phyloP scores from a whole-genome alignment of 2,113 vertebrate species.

The Ahaetulla prasina region DNA sequence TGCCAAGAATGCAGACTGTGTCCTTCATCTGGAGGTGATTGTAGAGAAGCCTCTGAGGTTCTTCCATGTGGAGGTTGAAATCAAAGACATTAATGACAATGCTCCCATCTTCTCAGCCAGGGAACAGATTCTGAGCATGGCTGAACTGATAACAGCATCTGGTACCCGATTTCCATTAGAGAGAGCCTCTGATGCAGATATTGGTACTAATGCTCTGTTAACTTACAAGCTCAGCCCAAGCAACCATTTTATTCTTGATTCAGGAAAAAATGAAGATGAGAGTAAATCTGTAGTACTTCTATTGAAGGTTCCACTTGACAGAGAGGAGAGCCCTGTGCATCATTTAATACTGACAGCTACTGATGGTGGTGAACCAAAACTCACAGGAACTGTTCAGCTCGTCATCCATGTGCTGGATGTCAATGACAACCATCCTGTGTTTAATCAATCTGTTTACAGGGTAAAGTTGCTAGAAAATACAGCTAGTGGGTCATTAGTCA shows the following conservation, averaged over 20 bases:
- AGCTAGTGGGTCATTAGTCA: not conserved
- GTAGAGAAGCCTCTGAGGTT: not conserved
- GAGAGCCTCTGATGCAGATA: not conserved
- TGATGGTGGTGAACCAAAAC: not conserved
- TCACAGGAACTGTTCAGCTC: not conserved
- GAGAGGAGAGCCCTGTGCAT: not conserved
- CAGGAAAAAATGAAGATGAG: not conserved
- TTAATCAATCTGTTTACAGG: not conserved
- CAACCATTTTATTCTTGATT: not conserved
- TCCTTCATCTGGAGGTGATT: not conserved
- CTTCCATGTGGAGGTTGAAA: not conserved
- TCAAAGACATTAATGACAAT: not conserved
- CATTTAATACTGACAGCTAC: not conserved
- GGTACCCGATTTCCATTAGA: not conserved
- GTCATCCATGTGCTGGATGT: not conserved
- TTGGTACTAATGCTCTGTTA: not conserved
- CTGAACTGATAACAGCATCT: not conserved
- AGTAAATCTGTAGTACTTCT: too few relatives aligned
- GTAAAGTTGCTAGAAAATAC: not conserved
- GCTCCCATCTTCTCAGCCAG: not conserved
- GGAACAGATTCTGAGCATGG: not conserved
- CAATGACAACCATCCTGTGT: not conserved
- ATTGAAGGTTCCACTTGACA: not conserved
- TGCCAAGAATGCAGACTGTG: not conserved
- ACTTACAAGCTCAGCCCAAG: not conserved